Base-by-base conservation (phyloP, 2,797 vertebrate genomes). In the Centroberyx gerrardi region DNA sequence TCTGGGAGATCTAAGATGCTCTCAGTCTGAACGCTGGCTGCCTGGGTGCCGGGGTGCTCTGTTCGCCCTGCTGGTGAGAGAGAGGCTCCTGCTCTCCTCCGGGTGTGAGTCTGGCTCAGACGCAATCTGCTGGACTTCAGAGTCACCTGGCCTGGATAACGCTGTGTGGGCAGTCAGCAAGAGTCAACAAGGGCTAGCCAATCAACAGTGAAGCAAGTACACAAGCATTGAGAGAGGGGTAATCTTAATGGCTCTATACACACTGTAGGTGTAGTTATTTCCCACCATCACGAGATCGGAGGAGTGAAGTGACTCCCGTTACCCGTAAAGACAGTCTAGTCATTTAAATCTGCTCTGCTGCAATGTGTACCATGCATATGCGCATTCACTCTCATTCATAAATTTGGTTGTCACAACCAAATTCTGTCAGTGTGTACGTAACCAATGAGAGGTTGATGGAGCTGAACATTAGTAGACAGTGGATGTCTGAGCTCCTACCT, bases 71-170 rank as follows among this genome's bases (percentile, higher is more conserved):
- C 72, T 22, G 90, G 55, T 6, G 75, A 36, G 15, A 63, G 55
- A 0, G 90, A 88, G 52, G 84, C 61, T 0, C 67, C 85, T 3
- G 80, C 90, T 87, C 92, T 96, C 92, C 95, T 96, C 87, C 95
- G 93, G 33, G 91, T 64, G 55, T 90, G 95, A 64, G 94, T 82
- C 85, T 95, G 95, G 68, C 93, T 90, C 83, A 96, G 87, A 0
- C 95, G 96, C 70, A 97, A 85, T 44, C 97, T 95, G 59, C 96
- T 96, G 81, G 97, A 98, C 91, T 98, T 99, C 76, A 99, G 95
- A 55, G 97, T 96, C 83, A 99, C 96, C 92, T 99, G 98, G 18
- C 98, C 97, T 1, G 98, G 97, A 73, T 98, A 97, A 12, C 96
- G 96, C 97, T 99, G 73, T 49, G 29, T 68, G 44, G 79, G 49